Evolutionary conservation across 1,140 invertebrate genomes (phyloP), one percentile per base, ranked within the genome.

Genomic region (Calephelis virginiensis): DNA sequence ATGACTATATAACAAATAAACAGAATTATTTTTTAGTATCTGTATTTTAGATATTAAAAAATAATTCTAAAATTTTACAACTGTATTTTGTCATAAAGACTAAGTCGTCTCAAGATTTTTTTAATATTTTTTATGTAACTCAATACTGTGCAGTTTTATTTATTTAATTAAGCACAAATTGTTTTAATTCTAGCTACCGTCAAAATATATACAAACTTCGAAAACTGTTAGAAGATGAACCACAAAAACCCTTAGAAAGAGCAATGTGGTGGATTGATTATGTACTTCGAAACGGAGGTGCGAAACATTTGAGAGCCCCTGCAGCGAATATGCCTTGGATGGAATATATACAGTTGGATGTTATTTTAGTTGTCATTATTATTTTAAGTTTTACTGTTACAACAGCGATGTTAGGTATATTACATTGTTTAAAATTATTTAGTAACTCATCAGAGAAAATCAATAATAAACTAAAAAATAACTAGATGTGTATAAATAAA

Each of bases 211-310:
- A 56, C 6, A 56, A 56, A 38, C 53, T 56, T 7, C 53, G 53
- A 56, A 56, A 28, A 10, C 17, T 56, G 0, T 12, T 56, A 56
- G 53, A 56, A 56, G 53, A 56, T 56, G 28, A 56, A 28, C 53
- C 53, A 0, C 53, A 37, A 37, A 37, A 56, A 28, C 53, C 53
- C 7, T 10, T 56, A 56, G 53, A 56, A 28, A 14, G 11, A 56
- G 53, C 17, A 12, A 56, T 56, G 10, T 56, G 53, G 53, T 56
- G 53, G 53, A 56, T 56, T 37, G 53, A 56, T 37, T 56, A 56
- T 5, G 53, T 56, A 12, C 37, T 56, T 11, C 17, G 53, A 28
- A 56, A 56, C 28, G 53, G 53, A 37, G 53, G 53, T 5, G 28
- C 53, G 8, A 56, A 56, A 17, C 53, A 56, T 38, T 17, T 56